Evolutionary conservation across 2,888 invertebrate species (phyloP), one percentile per base, ranked within the genome.

Genomic region (Tholera decimalis): DNA sequence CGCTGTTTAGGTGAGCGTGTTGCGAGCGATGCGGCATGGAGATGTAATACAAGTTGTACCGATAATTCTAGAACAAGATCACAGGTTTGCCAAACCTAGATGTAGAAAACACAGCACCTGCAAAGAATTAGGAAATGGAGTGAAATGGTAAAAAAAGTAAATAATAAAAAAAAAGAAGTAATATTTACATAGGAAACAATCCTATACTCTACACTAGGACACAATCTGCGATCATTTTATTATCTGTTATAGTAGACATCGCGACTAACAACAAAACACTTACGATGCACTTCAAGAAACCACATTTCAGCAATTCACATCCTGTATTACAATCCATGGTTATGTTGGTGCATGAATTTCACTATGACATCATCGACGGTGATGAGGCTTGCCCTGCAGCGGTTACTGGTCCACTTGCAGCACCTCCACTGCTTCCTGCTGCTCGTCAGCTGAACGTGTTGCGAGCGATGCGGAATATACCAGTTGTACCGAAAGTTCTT

Each of bases 361-460:
- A 75, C 77, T 1, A 75, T 61, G 41, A 51, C 13, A 8, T 72
- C 11, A 20, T 72, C 33, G 1, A 75, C 7, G 9, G 74, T 77
- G 33, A 66, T 6, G 24, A 77, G 73, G 8, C 57, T 9, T 15
- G 58, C 73, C 39, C 77, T 49, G 28, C 74, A 75, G 33, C 33
- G 39, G 1, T 20, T 43, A 30, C 73, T 77, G 28, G 72, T 72
- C 79, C 80, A 80, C 46, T 79, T 79, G 26, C 72, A 72, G 49
- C 80, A 79, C 13, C 79, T 50, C 80, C 79, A 80, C 3, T 55
- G 53, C 20, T 71, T 80, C 43, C n/a, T 77, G 6, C 3, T 28
- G 9, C 5, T 46, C 9, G 44, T 11, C 37, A 11, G n/a, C 4
- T 49, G 20, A 4, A 5, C 1, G 5, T 51, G 18, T 8, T 33